Evolutionary conservation across 2,797 vertebrate species (phyloP), one percentile per base, ranked within the genome.

Genomic region (Gila robusta): DNA sequence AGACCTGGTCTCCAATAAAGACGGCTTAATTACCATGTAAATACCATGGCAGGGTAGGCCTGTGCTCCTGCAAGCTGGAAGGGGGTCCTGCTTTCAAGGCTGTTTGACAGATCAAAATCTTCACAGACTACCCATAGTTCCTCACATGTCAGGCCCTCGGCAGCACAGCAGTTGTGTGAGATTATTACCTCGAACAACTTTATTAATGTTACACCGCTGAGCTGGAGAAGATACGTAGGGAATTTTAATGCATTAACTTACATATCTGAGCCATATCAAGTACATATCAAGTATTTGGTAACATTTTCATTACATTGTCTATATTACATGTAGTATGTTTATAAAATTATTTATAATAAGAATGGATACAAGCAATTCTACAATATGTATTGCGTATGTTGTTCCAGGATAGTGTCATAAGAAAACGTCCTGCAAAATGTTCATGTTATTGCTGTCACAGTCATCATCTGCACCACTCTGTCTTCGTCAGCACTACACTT

Each of bases 1-100:
- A 79, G 54, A 87, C 54, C 56, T n/a, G 9, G 64, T 37, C 52
- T 67, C 37, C 71, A 52, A 87, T 69, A 69, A 71, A 81, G 87
- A 77, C 56, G 49, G 78, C 72, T 86, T 87, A 84, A 91, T 90
- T 88, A 90, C 76, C 86, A 91, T 90, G 87, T 83, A 90, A 91
- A 91, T 90, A 86, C 26, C 14, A 78, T 72, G 11, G 16, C 82
- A 56, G 76, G 69, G 82, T 80, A 77, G 85, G 67, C 70, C 64
- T 52, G 47, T 17, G 14, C 52, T 59, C 80, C 10, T 41, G 76
- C 32, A 79, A 56, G 83, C 64, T 74, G n/a, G 23, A 72, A 35
- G 76, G 83, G 80, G 83, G 82, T 81, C 74, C 73, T 72, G 79
- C 83, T 83, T 88, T 88, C 64, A 85, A 78, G 59, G 82, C 47